Percentiles rank a stretch among this genome's conserved stretches.
Evolutionary conservation across 1,140 invertebrate species (phyloP).

Genomic region (Hycleus cichorii): DNA sequence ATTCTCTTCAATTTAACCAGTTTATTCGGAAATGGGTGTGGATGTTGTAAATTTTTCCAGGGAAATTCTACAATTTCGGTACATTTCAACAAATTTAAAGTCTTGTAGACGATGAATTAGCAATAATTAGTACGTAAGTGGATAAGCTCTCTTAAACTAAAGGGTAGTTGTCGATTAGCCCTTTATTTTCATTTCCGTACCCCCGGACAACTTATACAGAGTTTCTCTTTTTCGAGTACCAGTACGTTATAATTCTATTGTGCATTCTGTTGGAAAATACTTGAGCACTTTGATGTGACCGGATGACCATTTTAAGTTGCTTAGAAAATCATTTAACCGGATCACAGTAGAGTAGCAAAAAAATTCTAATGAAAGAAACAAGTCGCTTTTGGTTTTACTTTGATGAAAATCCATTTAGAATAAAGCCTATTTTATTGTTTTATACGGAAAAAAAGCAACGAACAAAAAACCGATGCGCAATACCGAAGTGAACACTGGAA

Average conservation of each 20-base stretch:
- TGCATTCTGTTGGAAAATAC: background rate
- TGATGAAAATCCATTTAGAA: background rate
- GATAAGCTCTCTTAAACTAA: constrained; percentile 6
- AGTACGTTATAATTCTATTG: background rate
- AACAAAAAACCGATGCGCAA: too few relatives aligned
- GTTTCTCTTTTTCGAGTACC: constrained; percentile 1
- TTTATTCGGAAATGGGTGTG: too few relatives aligned
- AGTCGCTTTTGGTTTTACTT: constrained; percentile 2
- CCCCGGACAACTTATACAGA: background rate
- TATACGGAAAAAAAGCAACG: too few relatives aligned
- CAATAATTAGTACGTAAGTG: constrained; percentile 18
- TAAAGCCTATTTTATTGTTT: too few relatives aligned
- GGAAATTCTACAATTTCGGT: too few relatives aligned
- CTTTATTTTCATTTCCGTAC: constrained; percentile 2
- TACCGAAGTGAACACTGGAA: too few relatives aligned
- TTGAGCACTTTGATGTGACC: constrained; percentile 8
- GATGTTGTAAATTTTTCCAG: too few relatives aligned
- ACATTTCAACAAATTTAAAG: too few relatives aligned
- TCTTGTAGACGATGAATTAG: background rate
- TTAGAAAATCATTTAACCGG: constrained; percentile 1
- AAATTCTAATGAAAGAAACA: too few relatives aligned
- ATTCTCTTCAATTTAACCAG: too few relatives aligned
- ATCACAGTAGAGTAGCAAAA: background rate
- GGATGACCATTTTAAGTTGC: constrained; percentile 5
- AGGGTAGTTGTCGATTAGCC: constrained; percentile 15